Evolutionary conservation across 30 jellyfish, hydroid and myxozoan species (phyloP), one percentile per base, ranked within the genome.

Genomic region (Sanderia malayensis): DNA sequence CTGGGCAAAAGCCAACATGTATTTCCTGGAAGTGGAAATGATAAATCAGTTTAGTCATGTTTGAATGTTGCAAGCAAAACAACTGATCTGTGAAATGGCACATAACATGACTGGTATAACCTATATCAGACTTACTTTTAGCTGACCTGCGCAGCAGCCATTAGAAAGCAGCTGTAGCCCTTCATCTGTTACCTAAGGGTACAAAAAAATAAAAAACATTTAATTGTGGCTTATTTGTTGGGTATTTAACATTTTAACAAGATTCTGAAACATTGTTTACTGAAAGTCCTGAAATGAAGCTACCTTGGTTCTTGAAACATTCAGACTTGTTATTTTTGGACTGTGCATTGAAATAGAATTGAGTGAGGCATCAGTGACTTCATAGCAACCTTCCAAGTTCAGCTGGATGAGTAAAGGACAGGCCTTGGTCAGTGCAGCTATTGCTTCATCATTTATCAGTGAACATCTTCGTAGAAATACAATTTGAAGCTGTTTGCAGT

Each of bases 221-320:
- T n/a, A n/a, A n/a, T n/a, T n/a, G n/a, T n/a, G n/a, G n/a, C n/a
- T n/a, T n/a, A n/a, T n/a, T n/a, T n/a, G n/a, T n/a, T n/a, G n/a
- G n/a, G n/a, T n/a, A n/a, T n/a, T n/a, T n/a, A n/a, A n/a, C n/a
- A n/a, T n/a, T n/a, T n/a, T n/a, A n/a, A n/a, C n/a, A n/a, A n/a
- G n/a, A n/a, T n/a, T n/a, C n/a, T n/a, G n/a, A n/a, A n/a, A n/a
- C n/a, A 26, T 55, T 10, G 1, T 0, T 9, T 37, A 18, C 20
- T 7, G 30, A 24, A 30, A 76, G 22, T 20, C 29, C 25, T 30
- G 47, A 76, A 13, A 28, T 6, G 4, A 32, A n/a, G 31, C 15
- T 31, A 73, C 88, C 81, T 83, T 69, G 22, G 95, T 83, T 73
- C 80, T 74, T 25, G 85, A 64, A 41, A 83, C 65, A 53, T 74